Evolutionary conservation across 2,113 vertebrate genomes (phyloP).

Genomic region (Eclectus roratus): DNA sequence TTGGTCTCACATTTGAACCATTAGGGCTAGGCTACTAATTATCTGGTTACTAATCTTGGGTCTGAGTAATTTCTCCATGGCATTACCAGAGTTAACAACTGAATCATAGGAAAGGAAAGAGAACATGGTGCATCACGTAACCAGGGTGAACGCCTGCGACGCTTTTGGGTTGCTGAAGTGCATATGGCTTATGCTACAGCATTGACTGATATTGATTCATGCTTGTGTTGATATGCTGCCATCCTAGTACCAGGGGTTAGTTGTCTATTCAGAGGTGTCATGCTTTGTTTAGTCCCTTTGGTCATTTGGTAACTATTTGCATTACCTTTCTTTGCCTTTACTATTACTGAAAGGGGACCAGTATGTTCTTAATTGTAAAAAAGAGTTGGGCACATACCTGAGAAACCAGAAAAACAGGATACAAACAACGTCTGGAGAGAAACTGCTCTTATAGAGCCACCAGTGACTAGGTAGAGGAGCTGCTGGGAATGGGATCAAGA

Average conservation of each 20-base stretch:
- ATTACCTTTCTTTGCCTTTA: constrained; percentile 21
- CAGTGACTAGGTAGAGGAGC: not conserved
- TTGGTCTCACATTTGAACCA: not conserved
- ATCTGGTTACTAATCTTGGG: not conserved
- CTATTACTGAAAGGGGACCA: not conserved
- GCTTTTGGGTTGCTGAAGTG: not conserved
- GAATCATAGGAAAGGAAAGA: not conserved
- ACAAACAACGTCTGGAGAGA: not conserved
- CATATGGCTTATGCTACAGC: not conserved
- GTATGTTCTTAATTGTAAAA: not conserved
- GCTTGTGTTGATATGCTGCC: not conserved
- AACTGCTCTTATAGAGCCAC: not conserved
- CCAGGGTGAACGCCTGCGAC: not conserved
- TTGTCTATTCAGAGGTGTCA: not conserved
- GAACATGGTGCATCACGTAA: not conserved
- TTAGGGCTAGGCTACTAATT: not conserved
- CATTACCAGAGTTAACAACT: not conserved
- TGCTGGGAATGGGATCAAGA: not conserved
- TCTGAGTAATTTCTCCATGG: not conserved
- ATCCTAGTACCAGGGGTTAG: not conserved
- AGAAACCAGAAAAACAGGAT: constrained; percentile 59
- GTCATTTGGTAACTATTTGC: constrained; percentile 29
- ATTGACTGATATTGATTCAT: not conserved
- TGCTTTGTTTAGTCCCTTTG: not conserved
- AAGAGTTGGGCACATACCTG: not conserved